Base-by-base conservation (phyloP, 2,113 vertebrate species). In the Protobothrops mucrosquamatus region DNA sequence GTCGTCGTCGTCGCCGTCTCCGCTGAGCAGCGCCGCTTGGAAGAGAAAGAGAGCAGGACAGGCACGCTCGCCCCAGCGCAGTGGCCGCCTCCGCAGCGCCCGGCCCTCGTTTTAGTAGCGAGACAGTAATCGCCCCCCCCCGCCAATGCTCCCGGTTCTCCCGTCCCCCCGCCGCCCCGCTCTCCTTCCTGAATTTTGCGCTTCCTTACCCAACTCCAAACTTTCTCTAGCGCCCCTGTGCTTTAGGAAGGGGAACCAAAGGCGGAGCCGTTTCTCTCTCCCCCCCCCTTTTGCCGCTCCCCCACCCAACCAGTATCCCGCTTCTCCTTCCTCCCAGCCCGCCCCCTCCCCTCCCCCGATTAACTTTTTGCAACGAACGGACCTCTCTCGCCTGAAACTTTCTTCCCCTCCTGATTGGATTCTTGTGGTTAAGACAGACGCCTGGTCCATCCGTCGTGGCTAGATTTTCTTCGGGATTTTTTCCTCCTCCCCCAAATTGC, bases 11-110 rank as follows among this genome's bases (percentile, higher is more conserved):
- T 87, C 85, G 20, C 39, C 94, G 90, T 93, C 61, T 90, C 86
- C 94, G 23, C 52, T 6, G 14, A 85, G 87, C 43, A 86, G 89
- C 91, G 90, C 93, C 94, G 51, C 48, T 54, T 69, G n/a, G 93
- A 18, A 15, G 85, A 34, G 95, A 90, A 86, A 89, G 18, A 90
- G 85, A 86, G 57, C 48, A 52, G 26, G 64, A 81, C 57, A 92
- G 14, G 54, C 92, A 87, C 89, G 14, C 52, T 64, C 86, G 46
- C 93, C 85, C 22, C 85, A 23, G 20, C 0, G 39, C 56, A 24
- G n/a, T 54, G 10, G 18, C 87, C 92, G 46, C 90, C 90, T 52
- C 51, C 89, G 23, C 59, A 48, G 20, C 57, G 74, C 24, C 85
- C 43, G 43, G 29, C 46, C 74, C n/a, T 46, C 29, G n/a, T 48